Percentiles rank a stretch among this genome's conserved stretches.
These are phyloP conservation scores for Acanthosepion esculentum DNA, from an alignment of 2,888 invertebrate species.

Conservation along the genomic window DNA sequence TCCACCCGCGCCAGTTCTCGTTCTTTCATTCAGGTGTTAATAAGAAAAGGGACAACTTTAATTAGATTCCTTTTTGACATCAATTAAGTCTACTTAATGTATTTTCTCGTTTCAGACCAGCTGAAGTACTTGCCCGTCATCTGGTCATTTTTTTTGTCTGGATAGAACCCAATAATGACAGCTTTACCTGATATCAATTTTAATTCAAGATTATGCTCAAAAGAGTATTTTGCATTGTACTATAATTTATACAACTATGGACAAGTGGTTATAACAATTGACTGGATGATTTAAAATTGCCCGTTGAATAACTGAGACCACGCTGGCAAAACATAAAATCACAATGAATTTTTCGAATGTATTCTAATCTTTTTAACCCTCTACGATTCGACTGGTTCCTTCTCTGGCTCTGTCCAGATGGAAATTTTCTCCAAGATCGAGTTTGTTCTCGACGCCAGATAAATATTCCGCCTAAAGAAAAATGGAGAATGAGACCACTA, in stretches of 20 bases:
- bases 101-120: not conserved
- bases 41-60: not conserved
- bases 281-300: not conserved
- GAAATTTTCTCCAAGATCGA: too few relatives aligned
- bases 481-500: too few relatives aligned
- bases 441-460: too few relatives aligned
- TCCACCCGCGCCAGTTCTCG: not conserved
- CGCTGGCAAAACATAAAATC: not conserved
- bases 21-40: conserved; percentile 35
- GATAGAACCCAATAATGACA: not conserved
- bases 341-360: not conserved
- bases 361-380: too few relatives aligned
- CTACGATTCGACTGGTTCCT: too few relatives aligned
- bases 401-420: too few relatives aligned
- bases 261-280: not conserved
- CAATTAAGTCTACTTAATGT: conserved; percentile 6
- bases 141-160: not conserved
- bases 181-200: not conserved
- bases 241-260: not conserved
- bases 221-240: not conserved
- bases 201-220: not conserved
- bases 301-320: not conserved
- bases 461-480: too few relatives aligned
- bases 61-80: not conserved
- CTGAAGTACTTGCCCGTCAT: not conserved